These are phyloP conservation scores for Barnardius zonarius DNA, from an alignment of 2,113 vertebrate genomes.

Conservation along the genomic window DNA sequence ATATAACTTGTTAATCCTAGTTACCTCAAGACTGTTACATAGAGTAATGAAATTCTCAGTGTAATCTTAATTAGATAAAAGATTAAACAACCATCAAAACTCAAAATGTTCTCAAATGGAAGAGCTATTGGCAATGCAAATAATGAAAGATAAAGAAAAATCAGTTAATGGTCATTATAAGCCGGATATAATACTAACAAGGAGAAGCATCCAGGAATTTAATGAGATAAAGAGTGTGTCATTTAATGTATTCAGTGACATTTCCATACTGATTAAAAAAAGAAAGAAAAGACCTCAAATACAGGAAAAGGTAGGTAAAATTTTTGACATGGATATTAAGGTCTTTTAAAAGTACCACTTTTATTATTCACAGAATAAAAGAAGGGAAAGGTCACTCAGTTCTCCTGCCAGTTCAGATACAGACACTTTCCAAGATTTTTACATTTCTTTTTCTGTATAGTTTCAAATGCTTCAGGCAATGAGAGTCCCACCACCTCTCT, in stretches of 20 bases:
- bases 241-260: constrained; percentile 47
- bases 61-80: neutral
- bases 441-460: neutral
- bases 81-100: neutral
- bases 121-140: neutral
- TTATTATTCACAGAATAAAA: constrained; percentile 42
- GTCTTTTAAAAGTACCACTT: neutral
- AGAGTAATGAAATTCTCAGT: neutral
- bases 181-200: neutral
- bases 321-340: constrained; percentile 39
- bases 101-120: neutral
- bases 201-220: neutral
- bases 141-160: constrained; percentile 20
- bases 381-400: constrained; percentile 34
- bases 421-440: constrained; percentile 4
- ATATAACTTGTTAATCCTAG: neutral
- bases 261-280: constrained; percentile 30
- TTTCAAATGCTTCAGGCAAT: neutral
- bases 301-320: neutral
- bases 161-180: neutral
- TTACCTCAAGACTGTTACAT: neutral
- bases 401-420: constrained; percentile 10
- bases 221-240: constrained; percentile 1
- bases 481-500: neutral
- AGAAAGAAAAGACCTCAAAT: constrained; percentile 3